Base-by-base conservation (phyloP, 2,113 vertebrate genomes). In the Aramus guarauna region DNA sequence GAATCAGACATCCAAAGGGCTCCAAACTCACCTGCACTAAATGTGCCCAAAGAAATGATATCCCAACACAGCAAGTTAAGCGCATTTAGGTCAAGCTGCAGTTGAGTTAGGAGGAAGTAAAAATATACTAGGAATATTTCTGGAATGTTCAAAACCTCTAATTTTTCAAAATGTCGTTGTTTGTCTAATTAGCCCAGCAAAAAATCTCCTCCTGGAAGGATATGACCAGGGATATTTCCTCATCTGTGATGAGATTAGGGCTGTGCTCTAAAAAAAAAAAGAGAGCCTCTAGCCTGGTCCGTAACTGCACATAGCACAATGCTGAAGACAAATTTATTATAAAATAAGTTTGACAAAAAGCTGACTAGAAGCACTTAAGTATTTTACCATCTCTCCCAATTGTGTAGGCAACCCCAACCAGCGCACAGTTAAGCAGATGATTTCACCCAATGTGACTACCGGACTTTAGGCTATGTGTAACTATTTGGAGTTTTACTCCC, bases 401-500 rank as follows among this genome's bases (percentile, higher is more conserved):
- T 72, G 67, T 0, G 0, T 3, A 50, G 85, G 41, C 73, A 82
- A 20, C 39, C 87, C 41, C 36, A 60, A 68, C 39, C 92, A 84
- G 68, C 0, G 1, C 62, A 15, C 22, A 27, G 55, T 12, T n/a
- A 55, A 4, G 45, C 27, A 39, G 76, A n/a, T 80, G 75, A 66
- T 74, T 92, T 80, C 88, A 77, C 55, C 4, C 1, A n/a, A 80
- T 56, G 52, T 69, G 86, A 89, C 76, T 91, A 2, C 43, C 32
- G 69, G 45, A 58, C 80, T 91, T 53, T 21, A 60, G 90, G 84
- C 92, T 59, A n/a, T 5, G 14, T n/a, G n/a, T 43, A 88, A 94
- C 47, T 72, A 60, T 32, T 47, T 7, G 9, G 18, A 56, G 34
- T 12, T 94, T 52, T 47, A 56, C 77, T 69, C 56, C 53, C 74